Conservation (phyloP, 2,113 vertebrate species). For the Apodemus sylvaticus region DNA sequence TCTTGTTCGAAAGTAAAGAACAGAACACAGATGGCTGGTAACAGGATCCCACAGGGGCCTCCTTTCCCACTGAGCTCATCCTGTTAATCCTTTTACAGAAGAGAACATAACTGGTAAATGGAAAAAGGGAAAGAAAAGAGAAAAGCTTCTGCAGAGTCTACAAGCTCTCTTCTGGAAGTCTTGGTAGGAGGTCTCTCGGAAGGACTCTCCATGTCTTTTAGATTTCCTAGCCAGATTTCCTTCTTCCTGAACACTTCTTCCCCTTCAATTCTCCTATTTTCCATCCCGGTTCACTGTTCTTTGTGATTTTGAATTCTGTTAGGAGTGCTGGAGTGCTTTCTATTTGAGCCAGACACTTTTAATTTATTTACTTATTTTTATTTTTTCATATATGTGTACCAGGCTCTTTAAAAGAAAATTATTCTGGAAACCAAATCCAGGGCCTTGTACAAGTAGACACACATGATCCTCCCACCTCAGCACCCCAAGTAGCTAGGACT, state of each 20-base stretch:
- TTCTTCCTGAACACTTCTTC: background rate
- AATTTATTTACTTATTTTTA: background rate
- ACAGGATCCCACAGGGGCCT: constrained; percentile 80
- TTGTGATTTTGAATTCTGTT: constrained; percentile 6
- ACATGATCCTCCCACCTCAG: background rate
- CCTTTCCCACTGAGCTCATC: constrained; percentile 80
- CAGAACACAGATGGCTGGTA: constrained; percentile 78
- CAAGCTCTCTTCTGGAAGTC: constrained; percentile 71
- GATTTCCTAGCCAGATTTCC: background rate
- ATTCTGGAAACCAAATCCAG: background rate
- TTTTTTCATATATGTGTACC: background rate
- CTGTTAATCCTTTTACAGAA: constrained; percentile 79
- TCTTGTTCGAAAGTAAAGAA: constrained; percentile 82
- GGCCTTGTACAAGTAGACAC: background rate
- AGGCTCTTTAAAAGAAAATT: background rate
- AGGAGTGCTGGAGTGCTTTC: background rate
- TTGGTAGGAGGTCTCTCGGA: constrained; percentile 69
- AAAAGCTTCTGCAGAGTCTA: constrained; percentile 67
- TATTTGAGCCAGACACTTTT: background rate
- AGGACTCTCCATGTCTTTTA: constrained; percentile 41
- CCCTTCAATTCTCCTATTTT: background rate
- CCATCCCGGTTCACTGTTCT: background rate
- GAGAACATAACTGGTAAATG: constrained; percentile 77
- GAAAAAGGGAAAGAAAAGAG: constrained; percentile 43
- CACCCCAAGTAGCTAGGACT: background rate